Percentiles rank a stretch among this genome's conserved stretches.
phyloP scores from a whole-genome alignment of 2,797 vertebrate genomes.

The Takifugu rubripes region DNA sequence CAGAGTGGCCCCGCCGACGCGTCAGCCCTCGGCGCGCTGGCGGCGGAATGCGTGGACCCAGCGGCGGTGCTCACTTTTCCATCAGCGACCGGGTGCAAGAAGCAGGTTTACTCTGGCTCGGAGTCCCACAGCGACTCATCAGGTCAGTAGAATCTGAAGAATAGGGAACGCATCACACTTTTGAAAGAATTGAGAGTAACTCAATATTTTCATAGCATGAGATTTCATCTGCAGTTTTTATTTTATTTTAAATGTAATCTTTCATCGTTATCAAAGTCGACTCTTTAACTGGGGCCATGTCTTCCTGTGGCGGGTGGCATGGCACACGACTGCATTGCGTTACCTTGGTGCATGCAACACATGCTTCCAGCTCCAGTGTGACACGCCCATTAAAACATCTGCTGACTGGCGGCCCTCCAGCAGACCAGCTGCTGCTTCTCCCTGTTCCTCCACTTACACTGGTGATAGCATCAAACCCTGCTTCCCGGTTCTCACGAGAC shows the following conservation, averaged over 20 bases:
- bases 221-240: too few species aligned
- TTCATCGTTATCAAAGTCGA: too few species aligned
- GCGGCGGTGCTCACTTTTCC: slow-evolving; percentile 83
- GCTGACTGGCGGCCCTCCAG: slow-evolving; percentile 65
- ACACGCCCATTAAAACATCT: slow-evolving; percentile 71
- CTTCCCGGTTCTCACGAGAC: slow-evolving; percentile 6
- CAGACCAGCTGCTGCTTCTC: slow-evolving; percentile 63
- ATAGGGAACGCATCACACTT: too few species aligned
- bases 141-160: slow-evolving; percentile 74
- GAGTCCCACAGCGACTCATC: slow-evolving; percentile 90
- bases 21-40: slow-evolving; percentile 45
- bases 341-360: slow-evolving; percentile 71
- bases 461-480: slow-evolving; percentile 37
- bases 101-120: slow-evolving; percentile 84
- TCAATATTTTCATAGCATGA: too few species aligned
- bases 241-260: too few species aligned
- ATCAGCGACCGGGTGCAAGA: slow-evolving; percentile 74
- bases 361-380: slow-evolving; percentile 49
- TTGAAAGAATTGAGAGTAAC: too few species aligned
- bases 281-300: background rate
- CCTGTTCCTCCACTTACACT: slow-evolving; percentile 45
- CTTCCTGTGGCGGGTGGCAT: slow-evolving; percentile 13
- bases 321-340: slow-evolving; percentile 70
- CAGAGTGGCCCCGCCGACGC: slow-evolving; percentile 56
- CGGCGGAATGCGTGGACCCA: slow-evolving; percentile 82